Conservation (phyloP, 1,140 invertebrate species). For the Zelostemma sp. region DNA sequence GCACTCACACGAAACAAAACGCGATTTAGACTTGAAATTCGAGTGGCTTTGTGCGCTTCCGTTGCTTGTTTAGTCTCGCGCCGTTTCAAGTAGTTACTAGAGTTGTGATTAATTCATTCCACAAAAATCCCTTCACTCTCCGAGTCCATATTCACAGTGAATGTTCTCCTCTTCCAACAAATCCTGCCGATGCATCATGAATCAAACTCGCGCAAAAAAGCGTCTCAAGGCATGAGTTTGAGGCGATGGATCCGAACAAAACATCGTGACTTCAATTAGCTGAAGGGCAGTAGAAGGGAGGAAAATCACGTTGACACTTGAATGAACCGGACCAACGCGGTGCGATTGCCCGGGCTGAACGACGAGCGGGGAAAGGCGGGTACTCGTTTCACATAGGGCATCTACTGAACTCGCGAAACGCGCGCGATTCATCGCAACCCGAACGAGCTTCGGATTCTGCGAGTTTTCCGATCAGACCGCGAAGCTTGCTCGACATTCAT, state of each 20-base stretch:
- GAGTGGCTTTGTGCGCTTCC: neutral
- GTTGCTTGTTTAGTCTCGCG: neutral
- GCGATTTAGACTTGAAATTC: no score
- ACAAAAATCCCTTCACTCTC: no score
- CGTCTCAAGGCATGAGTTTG: neutral
- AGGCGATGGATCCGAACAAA: constrained; percentile 2
- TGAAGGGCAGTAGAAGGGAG: neutral
- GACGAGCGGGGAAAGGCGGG: neutral
- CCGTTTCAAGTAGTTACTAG: no score
- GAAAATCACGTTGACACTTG: neutral
- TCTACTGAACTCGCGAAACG: no score
- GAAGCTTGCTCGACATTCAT: neutral
- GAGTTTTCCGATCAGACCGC: neutral
- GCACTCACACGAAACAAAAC: no score
- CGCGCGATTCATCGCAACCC: neutral
- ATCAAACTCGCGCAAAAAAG: no score
- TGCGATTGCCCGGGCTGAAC: neutral
- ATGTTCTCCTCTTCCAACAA: no score
- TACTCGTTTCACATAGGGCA: neutral
- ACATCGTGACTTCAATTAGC: neutral
- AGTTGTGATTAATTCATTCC: no score
- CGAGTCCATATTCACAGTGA: no score
- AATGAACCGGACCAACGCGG: neutral
- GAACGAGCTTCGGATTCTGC: neutral
- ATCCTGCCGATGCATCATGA: no score